Conservation (phyloP, 1,140 invertebrate species). For the Trachymyrmex septentrionalis region DNA sequence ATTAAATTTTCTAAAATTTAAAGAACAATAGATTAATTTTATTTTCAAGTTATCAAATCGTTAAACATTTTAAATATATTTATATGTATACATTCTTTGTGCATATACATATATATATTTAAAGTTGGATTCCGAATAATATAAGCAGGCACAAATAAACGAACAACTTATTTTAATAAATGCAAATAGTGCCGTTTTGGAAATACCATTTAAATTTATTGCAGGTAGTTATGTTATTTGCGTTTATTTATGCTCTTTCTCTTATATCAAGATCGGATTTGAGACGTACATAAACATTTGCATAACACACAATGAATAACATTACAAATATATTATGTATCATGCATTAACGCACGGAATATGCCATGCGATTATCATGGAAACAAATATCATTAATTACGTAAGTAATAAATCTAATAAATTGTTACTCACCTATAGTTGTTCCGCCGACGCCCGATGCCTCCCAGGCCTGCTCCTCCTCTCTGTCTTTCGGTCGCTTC, state of each 20-base stretch:
- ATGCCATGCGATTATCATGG: no score
- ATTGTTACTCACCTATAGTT: not conserved
- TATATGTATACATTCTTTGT: no score
- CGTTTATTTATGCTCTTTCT: not conserved
- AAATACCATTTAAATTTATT: not conserved
- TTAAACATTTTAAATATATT: not conserved
- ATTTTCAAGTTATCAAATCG: not conserved
- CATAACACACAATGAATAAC: not conserved
- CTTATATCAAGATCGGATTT: not conserved
- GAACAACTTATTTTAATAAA: not conserved
- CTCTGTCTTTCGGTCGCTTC: not conserved
- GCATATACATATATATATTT: not conserved
- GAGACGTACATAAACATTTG: not conserved
- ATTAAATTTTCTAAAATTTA: not conserved
- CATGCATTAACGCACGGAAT: not conserved
- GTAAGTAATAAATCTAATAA: not conserved
- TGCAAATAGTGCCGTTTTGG: not conserved
- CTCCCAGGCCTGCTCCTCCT: not conserved
- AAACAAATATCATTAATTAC: not conserved
- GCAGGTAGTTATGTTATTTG: not conserved
- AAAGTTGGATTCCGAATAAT: not conserved
- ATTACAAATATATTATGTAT: not conserved
- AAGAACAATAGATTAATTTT: not conserved
- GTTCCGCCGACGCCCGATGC: not conserved
- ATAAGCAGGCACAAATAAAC: not conserved